A percentile compares a stretch with the other conserved stretches of the same genome.
Evolutionary conservation across 2,797 vertebrate genomes (phyloP).

Genomic region (Schizopygopsis pylzovi): DNA sequence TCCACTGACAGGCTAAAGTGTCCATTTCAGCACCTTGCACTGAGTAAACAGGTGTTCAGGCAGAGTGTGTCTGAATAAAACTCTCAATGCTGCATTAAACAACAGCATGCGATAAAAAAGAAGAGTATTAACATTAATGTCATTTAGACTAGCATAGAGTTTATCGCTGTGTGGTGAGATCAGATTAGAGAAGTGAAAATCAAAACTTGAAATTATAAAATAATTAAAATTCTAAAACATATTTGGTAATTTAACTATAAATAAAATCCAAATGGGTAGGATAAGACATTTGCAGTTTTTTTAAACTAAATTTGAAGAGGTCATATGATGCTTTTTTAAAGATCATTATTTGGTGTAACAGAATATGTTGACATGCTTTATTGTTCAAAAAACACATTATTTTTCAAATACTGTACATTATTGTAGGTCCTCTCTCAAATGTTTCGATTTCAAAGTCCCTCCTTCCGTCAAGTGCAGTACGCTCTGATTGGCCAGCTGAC

Average conservation of each 20-base stretch:
- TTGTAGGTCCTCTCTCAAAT: no score
- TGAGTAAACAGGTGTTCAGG: conserved; percentile 33
- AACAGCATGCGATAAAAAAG: conserved; percentile 12
- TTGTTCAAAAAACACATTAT: no score
- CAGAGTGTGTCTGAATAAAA: conserved; percentile 17
- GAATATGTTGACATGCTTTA: no score
- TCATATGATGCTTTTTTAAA: no score
- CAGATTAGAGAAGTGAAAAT: not conserved
- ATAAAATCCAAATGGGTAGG: not conserved
- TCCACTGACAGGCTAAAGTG: conserved; percentile 17
- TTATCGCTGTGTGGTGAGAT: not conserved
- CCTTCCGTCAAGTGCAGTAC: no score
- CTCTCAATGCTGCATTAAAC: conserved; percentile 22
- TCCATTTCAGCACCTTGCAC: conserved; percentile 37
- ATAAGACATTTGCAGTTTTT: not conserved
- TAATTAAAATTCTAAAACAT: not conserved
- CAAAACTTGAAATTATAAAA: not conserved
- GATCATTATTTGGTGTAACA: no score
- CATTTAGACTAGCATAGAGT: not conserved
- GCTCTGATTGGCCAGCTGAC: no score
- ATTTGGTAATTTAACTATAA: not conserved
- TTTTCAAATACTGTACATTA: no score
- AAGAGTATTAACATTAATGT: conserved; percentile 5
- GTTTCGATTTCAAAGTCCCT: no score
- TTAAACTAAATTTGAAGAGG: not conserved